Conservation (phyloP, 1,140 invertebrate species). For the Lordiphosa clarofinis region DNA sequence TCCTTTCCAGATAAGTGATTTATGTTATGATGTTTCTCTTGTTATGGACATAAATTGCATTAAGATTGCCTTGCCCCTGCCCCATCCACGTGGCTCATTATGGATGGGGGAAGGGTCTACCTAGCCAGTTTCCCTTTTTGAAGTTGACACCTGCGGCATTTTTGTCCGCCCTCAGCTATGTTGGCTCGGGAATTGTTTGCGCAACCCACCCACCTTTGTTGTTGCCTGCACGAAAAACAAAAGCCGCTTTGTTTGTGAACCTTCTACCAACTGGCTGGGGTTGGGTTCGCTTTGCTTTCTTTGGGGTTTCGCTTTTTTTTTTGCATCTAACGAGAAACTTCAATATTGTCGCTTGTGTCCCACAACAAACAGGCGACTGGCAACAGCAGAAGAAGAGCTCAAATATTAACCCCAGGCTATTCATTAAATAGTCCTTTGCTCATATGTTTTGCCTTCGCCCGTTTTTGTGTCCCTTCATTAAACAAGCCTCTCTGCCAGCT, state of each 20-base stretch:
- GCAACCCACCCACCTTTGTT: neutral
- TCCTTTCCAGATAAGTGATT: slow-evolving; percentile 43
- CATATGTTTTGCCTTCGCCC: slow-evolving; percentile 68
- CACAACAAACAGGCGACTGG: slow-evolving; percentile 46
- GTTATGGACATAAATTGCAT: slow-evolving; percentile 61
- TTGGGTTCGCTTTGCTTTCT: slow-evolving; percentile 5
- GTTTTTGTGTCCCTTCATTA: slow-evolving; percentile 53
- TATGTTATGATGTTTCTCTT: slow-evolving; percentile 47
- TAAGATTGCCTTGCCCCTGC: slow-evolving; percentile 29
- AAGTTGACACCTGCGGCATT: slow-evolving; percentile 53
- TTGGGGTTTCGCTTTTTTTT: slow-evolving; percentile 37
- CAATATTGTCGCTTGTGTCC: slow-evolving; percentile 67
- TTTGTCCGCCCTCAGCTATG: slow-evolving; percentile 6
- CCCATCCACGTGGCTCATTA: slow-evolving; percentile 3
- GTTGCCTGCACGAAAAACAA: slow-evolving; percentile 38
- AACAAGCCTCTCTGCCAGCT: slow-evolving; percentile 24
- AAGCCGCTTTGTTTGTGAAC: slow-evolving; percentile 69
- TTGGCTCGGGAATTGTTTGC: slow-evolving; percentile 29
- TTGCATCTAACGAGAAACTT: slow-evolving; percentile 64
- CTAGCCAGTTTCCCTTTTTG: slow-evolving; percentile 25
- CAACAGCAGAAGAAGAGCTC: slow-evolving; percentile 13
- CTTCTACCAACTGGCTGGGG: slow-evolving; percentile 21
- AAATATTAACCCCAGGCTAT: slow-evolving; percentile 73
- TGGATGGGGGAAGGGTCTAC: neutral
- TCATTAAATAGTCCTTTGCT: slow-evolving; percentile 76